Base-by-base conservation (phyloP, 30 jellyfish, hydroid and myxozoan genomes). In the Aurelia sp. region DNA sequence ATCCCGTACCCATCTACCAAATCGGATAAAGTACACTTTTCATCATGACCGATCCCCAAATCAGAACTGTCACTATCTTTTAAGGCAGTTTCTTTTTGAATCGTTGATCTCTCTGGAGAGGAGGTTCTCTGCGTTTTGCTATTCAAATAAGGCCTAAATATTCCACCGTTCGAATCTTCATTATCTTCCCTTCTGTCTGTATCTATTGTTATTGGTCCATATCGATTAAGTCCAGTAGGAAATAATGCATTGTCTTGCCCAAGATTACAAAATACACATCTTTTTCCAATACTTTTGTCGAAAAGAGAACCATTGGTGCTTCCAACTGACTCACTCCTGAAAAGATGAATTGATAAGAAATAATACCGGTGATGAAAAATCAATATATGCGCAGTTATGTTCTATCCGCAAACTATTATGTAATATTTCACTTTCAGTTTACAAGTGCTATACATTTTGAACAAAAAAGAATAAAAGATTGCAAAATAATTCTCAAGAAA, bases 71-170 rank as follows among this genome's bases (percentile, higher is more conserved):
- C 73, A 58, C 66, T 65, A 21, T 69, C 92, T 16, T 11, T 15
- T 47, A 70, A 15, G 16, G 73, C 79, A 10, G 71, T 51, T 27
- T 87, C 96, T 21, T 23, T 31, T 10, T 85, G 69, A 69, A 92
- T 31, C 16, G 75, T 81, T n/a, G 77, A 21, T n/a, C 86, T 55
- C 21, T 77, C 76, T 6, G 85, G 64, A 17, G 76, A 48, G 7
- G 90, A 75, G 33, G 23, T 59, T 3, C 4, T n/a, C 33, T 21
- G 69, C 35, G 69, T 82, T 33, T 72, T 89, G 20, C 79, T 55
- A 61, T 37, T 51, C 52, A 84, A 79, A 66, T 91, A 91, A 9
- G 98, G 98, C 58, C 98, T 89, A 91, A 91, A 91, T 22, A 91
- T 91, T 4, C 60, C 92, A 6, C 93, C 89, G 52, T 76, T 83